These are phyloP conservation scores for Ascaphus truei DNA, from an alignment of 2,113 vertebrate genomes.

Conservation along the genomic window DNA sequence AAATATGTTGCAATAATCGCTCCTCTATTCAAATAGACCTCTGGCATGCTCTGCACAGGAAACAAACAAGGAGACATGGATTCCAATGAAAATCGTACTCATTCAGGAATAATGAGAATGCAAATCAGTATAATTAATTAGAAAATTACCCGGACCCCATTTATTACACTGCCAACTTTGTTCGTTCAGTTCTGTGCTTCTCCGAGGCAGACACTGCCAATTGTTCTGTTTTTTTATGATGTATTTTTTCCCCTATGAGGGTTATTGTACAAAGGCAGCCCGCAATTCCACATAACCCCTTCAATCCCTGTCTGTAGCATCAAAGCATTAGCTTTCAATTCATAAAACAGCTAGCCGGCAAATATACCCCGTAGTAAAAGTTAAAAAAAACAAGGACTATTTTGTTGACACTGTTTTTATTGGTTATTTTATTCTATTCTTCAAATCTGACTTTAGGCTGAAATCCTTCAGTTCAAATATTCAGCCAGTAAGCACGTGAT, in stretches of 20 bases:
- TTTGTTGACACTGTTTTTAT: too few species aligned
- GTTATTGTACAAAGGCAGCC: not conserved
- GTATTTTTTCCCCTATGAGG: not conserved
- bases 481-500: too few species aligned
- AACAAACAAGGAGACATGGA: not conserved
- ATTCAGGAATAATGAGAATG: constrained; percentile 1
- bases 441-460: too few species aligned
- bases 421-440: too few species aligned
- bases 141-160: not conserved
- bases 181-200: not conserved
- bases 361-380: too few species aligned
- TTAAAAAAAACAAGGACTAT: too few species aligned
- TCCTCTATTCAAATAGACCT: too few species aligned
- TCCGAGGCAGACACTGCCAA: not conserved
- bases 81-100: not conserved
- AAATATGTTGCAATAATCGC: too few species aligned
- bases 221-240: not conserved
- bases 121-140: not conserved
- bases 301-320: too few species aligned
- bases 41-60: not conserved
- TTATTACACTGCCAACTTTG: constrained; percentile 7
- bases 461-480: too few species aligned
- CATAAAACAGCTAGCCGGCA: too few species aligned
- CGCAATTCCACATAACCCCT: not conserved
- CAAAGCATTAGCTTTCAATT: too few species aligned